Base-by-base conservation (phyloP, 35 echinoderm and acorn worm species). In the Apostichopus parvimensis region DNA sequence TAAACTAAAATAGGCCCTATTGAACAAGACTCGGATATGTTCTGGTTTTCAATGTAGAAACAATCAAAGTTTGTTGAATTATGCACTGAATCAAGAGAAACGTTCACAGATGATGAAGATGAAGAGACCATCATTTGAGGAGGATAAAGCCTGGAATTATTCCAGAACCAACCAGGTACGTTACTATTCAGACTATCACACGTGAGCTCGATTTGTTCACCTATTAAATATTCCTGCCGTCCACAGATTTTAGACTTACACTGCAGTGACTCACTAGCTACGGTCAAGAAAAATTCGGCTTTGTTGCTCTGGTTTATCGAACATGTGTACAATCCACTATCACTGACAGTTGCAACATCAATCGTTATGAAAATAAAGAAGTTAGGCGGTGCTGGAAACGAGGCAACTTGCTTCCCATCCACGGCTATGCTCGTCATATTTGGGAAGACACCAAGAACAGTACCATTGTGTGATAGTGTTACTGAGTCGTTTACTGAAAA, bases 11-110 rank as follows among this genome's bases (percentile, higher is more conserved):
- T 78, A 4, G 77, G 77, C 4, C 77, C 77, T 23, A 78, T 11
- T 8, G 77, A 78, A 78, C 77, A 78, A 5, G 77, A 78, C 10
- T 78, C 77, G 21, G 77, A 78, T 9, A 78, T 6, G 23, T 21
- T 78, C 23, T 12, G 8, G 20, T 78, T 78, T 21, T 78, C 13
- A 9, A 25, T 23, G 5, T 26, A 12, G 52, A 78, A 78, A 78
- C 77, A 78, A 18, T 78, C 17, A 25, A 25, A 78, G 52, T 34
- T 78, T 21, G 77, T 78, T 10, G 77, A 78, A 78, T 78, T 78
- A 78, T 78, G 10, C 13, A 26, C 12, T 78, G 23, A 21, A 14
- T 78, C 77, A 21, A 78, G 52, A 6, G 77, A 4, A 78, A 78
- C 10, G 52, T 8, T 78, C 8, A 34, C 23, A 78, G 18, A 26